Evolutionary conservation across 1,140 invertebrate species (phyloP).

Genomic region (Drosophila nebulosa): DNA sequence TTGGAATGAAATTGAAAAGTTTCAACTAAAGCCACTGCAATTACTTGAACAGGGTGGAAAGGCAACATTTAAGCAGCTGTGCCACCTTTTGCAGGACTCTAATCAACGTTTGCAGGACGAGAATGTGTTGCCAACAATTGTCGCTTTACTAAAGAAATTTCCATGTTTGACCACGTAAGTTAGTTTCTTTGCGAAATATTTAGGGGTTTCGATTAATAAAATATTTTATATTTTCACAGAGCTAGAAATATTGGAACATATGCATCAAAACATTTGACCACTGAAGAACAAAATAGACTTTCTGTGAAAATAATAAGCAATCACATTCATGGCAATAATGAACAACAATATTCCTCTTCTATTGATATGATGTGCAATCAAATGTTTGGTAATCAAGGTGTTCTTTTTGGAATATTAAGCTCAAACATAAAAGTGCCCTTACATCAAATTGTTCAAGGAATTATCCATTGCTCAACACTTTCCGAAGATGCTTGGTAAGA

Average conservation of each 20-base stretch:
- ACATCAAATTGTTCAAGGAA: constrained; percentile 7
- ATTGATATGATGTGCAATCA: not conserved
- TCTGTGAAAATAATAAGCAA: constrained; percentile 2
- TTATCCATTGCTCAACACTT: constrained; percentile 38
- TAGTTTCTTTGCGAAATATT: too few species aligned
- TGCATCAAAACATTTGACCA: constrained; percentile 14
- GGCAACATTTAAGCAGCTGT: constrained; percentile 18
- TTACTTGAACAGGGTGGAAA: constrained; percentile 42
- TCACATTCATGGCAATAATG: not conserved
- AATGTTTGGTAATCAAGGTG: too few species aligned
- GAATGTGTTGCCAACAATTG: constrained; percentile 18
- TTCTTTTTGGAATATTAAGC: not conserved
- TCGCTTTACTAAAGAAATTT: constrained; percentile 4
- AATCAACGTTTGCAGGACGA: constrained; percentile 18
- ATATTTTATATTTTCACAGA: not conserved
- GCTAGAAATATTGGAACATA: constrained; percentile 26
- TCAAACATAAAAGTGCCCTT: not conserved
- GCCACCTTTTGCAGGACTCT: constrained; percentile 5
- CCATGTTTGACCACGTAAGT: constrained; percentile 22
- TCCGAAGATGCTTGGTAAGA: constrained; percentile 58
- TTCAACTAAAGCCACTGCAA: constrained; percentile 27
- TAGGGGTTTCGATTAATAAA: not conserved
- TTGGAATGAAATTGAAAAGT: constrained; percentile 10
- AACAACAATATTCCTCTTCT: not conserved
- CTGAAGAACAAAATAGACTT: constrained; percentile 25